A percentile compares a stretch with the other conserved stretches of the same genome.
Evolutionary conservation across 1,140 invertebrate species (phyloP).

Genomic region (Drosophila teissieri): DNA sequence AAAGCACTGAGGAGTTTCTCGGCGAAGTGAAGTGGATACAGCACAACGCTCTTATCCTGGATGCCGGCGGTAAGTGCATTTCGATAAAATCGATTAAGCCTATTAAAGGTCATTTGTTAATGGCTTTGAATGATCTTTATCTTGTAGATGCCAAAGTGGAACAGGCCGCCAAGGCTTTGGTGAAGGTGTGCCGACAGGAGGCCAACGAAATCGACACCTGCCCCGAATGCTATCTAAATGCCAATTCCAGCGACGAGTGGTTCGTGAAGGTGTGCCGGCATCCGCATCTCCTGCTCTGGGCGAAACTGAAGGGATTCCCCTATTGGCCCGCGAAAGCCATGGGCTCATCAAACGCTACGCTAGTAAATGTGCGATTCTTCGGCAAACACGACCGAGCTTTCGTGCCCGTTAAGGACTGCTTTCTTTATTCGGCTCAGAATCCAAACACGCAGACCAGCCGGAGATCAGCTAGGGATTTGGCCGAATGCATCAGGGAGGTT

Average conservation of each 20-base stretch:
- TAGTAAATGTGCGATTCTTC: constrained; percentile 96
- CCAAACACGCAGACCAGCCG: constrained; percentile 85
- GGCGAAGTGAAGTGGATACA: constrained; percentile 96
- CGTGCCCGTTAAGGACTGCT: constrained; percentile 94
- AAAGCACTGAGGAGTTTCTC: constrained; percentile 94
- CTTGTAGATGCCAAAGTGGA: constrained; percentile 87
- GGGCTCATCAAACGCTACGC: constrained; percentile 88
- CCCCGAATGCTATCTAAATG: constrained; percentile 94
- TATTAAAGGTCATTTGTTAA: too few relatives aligned
- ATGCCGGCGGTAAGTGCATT: constrained; percentile 90
- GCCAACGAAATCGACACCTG: constrained; percentile 97
- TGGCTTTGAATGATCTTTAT: not conserved
- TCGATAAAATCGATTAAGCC: not conserved
- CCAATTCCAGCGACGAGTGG: constrained; percentile 93
- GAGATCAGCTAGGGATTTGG: constrained; percentile 85
- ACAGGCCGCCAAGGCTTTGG: constrained; percentile 88
- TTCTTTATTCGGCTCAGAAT: constrained; percentile 90
- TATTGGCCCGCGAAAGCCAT: constrained; percentile 98
- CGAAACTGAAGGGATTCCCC: constrained; percentile 96
- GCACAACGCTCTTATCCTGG: constrained; percentile 94
- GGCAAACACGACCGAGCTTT: constrained; percentile 97
- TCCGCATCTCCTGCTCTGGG: constrained; percentile 95
- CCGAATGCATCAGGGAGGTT: constrained; percentile 87
- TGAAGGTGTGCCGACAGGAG: constrained; percentile 94
- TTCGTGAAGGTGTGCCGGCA: constrained; percentile 95